phyloP scores from a whole-genome alignment of 1,140 invertebrate genomes.

The Philotrypesis tridentata region DNA sequence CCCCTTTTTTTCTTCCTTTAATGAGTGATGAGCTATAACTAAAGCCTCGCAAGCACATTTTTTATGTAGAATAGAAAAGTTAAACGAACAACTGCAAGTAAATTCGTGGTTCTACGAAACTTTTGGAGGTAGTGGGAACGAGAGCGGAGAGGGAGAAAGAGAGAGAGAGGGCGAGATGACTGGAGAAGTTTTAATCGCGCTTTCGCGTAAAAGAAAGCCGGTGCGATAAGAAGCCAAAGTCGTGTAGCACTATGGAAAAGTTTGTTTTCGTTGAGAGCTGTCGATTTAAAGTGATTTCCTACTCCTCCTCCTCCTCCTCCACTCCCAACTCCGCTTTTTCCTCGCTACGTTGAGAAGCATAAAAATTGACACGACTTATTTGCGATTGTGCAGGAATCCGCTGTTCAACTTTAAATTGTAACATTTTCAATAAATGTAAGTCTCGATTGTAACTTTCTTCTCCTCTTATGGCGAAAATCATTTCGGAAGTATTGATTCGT shows the following conservation, averaged over 20 bases:
- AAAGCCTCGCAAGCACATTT: conserved; percentile 36
- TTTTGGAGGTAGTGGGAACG: too few species aligned
- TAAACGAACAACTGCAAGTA: conserved; percentile 42
- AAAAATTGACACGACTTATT: background rate
- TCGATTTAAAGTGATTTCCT: conserved; percentile 20
- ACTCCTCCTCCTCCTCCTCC: background rate
- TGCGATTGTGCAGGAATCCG: background rate
- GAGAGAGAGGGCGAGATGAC: background rate
- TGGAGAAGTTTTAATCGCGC: conserved; percentile 44
- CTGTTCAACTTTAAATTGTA: background rate
- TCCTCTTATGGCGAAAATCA: background rate
- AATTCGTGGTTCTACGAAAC: conserved; percentile 23
- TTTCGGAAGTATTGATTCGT: background rate
- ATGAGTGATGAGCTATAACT: conserved; percentile 10
- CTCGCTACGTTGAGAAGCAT: background rate
- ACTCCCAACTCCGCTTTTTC: too few species aligned
- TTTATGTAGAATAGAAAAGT: conserved; percentile 41
- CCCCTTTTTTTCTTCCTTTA: conserved; percentile 26
- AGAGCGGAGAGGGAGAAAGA: too few species aligned
- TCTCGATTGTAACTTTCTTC: background rate
- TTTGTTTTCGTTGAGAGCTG: conserved; percentile 16
- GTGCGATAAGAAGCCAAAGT: conserved; percentile 33
- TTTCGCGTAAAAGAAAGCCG: conserved; percentile 42
- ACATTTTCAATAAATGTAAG: background rate
- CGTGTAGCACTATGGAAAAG: conserved; percentile 16